Percentiles rank a stretch among this genome's conserved stretches.
phyloP scores from a whole-genome alignment of 2,113 vertebrate genomes.

The Argyrosomus japonicus region DNA sequence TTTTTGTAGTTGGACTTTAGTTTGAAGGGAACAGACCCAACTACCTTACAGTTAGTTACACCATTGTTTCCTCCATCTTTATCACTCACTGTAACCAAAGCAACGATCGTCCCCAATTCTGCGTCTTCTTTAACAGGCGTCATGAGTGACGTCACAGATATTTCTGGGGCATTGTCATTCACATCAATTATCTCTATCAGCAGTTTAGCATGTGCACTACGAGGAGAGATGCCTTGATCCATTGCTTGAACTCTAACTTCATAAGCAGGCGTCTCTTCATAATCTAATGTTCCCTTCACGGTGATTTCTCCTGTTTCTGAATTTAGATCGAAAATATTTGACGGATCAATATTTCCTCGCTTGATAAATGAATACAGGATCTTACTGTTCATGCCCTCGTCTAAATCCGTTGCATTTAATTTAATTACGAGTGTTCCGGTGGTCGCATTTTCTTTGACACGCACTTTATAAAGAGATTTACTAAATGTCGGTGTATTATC shows the following conservation, averaged over 20 bases:
- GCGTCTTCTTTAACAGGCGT: no score
- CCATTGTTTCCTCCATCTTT: no score
- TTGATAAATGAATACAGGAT: constrained; percentile 81
- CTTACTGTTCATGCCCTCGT: constrained; percentile 78
- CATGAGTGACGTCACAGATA: constrained; percentile 87
- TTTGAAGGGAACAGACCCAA: no score
- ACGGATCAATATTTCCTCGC: constrained; percentile 76
- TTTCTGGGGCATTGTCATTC: constrained; percentile 89
- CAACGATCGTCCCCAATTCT: no score
- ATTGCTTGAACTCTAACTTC: constrained; percentile 76
- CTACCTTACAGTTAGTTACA: no score
- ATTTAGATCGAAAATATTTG: constrained; percentile 82
- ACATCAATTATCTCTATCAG: constrained; percentile 89
- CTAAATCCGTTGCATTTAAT: constrained; percentile 79
- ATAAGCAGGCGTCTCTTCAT: constrained; percentile 82
- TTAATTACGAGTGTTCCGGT: constrained; percentile 52
- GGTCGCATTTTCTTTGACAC: constrained; percentile 8
- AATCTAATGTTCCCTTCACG: constrained; percentile 79
- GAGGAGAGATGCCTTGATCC: constrained; percentile 60
- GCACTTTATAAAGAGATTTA: constrained; percentile 73
- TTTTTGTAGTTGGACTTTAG: no score
- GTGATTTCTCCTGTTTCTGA: constrained; percentile 85
- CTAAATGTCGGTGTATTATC: constrained; percentile 76
- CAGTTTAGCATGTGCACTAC: constrained; percentile 82
- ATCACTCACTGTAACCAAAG: no score